Evolutionary conservation across 2,888 invertebrate genomes (phyloP).

Genomic region (Hydropsyche betteni): DNA sequence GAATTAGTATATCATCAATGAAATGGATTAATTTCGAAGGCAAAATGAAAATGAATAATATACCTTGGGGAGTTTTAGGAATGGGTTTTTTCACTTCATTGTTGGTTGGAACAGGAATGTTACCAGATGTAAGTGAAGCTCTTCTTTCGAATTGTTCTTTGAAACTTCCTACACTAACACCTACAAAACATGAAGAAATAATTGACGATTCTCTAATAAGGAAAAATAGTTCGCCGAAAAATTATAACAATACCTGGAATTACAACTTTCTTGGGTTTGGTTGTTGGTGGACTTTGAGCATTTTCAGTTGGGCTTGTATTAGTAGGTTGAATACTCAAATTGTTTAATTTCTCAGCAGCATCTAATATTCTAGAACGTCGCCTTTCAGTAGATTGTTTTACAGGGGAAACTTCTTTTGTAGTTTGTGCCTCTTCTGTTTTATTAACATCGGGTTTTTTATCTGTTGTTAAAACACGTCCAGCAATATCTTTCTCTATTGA

Average conservation of each 20-base stretch:
- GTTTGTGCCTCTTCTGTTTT: slow-evolving; percentile 49
- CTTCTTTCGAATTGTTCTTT: slow-evolving; percentile 87
- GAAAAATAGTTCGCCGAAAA: not conserved
- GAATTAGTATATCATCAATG: not conserved
- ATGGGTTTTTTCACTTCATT: slow-evolving; percentile 53
- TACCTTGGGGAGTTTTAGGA: slow-evolving; percentile 10
- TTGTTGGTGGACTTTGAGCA: slow-evolving; percentile 55
- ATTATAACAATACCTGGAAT: slow-evolving; percentile 67
- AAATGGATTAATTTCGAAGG: too few species aligned
- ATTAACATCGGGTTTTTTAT: slow-evolving; percentile 47
- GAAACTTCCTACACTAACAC: slow-evolving; percentile 85
- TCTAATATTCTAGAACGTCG: slow-evolving; percentile 71
- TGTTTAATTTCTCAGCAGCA: slow-evolving; percentile 62
- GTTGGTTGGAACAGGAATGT: slow-evolving; percentile 55
- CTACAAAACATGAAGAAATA: slow-evolving; percentile 54
- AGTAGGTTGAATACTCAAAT: slow-evolving; percentile 57
- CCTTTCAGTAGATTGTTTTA: slow-evolving; percentile 65
- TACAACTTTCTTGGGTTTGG: slow-evolving; percentile 82
- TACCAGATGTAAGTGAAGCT: slow-evolving; percentile 68
- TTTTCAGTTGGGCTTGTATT: slow-evolving; percentile 52
- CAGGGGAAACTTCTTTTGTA: slow-evolving; percentile 37
- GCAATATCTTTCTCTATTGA: slow-evolving; percentile 47
- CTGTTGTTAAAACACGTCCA: slow-evolving; percentile 30
- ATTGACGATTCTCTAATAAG: not conserved
- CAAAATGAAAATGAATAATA: not conserved